Base-by-base conservation (phyloP, 2,888 invertebrate genomes). In the Masnerella sp. region DNA sequence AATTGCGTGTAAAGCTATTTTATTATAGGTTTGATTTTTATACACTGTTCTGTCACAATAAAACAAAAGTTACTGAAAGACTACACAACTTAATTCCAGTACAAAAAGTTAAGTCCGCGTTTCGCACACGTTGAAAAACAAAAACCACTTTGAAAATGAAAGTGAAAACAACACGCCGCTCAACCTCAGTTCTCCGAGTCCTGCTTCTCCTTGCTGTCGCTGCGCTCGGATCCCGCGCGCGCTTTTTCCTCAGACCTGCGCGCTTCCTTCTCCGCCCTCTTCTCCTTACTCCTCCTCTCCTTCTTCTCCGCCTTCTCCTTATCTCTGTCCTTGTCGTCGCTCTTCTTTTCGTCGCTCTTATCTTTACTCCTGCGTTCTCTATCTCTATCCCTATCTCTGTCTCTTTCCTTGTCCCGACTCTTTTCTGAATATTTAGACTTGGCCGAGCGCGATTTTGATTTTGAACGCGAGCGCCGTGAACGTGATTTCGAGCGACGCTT, bases 401-500 rank as follows among this genome's bases (percentile, higher is more conserved):
- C 81, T 76, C 77, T 78, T 9, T 80, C 79, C 54, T 78, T 81
- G 12, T 83, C 83, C 14, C 77, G 82, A 1, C 84, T 79, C 72
- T 88, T 88, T 2, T 88, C 87, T 0, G 85, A 84, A 62, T 87
- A 86, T 54, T 87, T 88, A 0, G 86, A 88, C 73, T 86, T 87
- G 32, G 87, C 85, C 22, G 86, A 84, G 72, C 84, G 84, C 2
- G 88, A 85, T 28, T 88, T 87, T 0, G 89, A 89, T 74, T 88
- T 89, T 0, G 89, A 89, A 25, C 89, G 84, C 0, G 89, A 89
- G 2, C 88, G 81, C 32, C 88, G 84, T 0, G 88, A 85, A 40
- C 88, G 83, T 0, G 88, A 85, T 20, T 88, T 90, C 0, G 91
- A 90, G 75, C 91, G 89, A 74, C 91, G 89, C 76, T 91, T 91